phyloP scores from a whole-genome alignment of 1,140 invertebrate genomes.

The Oreohelix idahoensis region DNA sequence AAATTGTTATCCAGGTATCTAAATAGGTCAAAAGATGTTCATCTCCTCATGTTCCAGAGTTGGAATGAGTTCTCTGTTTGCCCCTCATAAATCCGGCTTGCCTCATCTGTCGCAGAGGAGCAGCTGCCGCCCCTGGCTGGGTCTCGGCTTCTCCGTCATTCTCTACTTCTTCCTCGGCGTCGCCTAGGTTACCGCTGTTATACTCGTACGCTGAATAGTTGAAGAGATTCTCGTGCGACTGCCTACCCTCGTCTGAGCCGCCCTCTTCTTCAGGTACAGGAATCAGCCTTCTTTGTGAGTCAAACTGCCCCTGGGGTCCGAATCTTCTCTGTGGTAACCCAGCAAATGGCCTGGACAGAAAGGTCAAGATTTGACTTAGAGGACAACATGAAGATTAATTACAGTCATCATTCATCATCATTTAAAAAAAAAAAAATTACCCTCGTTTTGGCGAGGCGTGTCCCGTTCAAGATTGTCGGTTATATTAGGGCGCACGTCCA shows the following conservation, averaged over 20 bases:
- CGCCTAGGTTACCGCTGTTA: constrained; percentile 11
- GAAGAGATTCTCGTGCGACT: constrained; percentile 45
- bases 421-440: too few relatives aligned
- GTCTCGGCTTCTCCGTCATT: background rate
- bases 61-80: background rate
- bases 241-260: constrained; percentile 41
- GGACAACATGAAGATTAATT: background rate
- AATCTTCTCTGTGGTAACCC: constrained; percentile 41
- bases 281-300: constrained; percentile 42
- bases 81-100: constrained; percentile 9
- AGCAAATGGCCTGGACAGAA: constrained; percentile 39
- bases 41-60: constrained; percentile 4
- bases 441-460: too few relatives aligned
- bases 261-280: constrained; percentile 49
- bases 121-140: constrained; percentile 1
- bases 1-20: too few relatives aligned
- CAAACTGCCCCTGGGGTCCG: constrained; percentile 39
- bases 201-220: constrained; percentile 35
- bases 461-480: too few relatives aligned
- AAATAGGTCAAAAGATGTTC: too few relatives aligned
- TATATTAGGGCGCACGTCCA: too few relatives aligned
- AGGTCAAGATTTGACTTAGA: background rate
- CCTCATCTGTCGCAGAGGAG: background rate
- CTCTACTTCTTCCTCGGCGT: constrained; percentile 21
- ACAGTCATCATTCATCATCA: background rate